A percentile compares a stretch with the other conserved stretches of the same genome.
phyloP scores from a whole-genome alignment of 2,113 vertebrate species.

The Oxyruncus cristatus region DNA sequence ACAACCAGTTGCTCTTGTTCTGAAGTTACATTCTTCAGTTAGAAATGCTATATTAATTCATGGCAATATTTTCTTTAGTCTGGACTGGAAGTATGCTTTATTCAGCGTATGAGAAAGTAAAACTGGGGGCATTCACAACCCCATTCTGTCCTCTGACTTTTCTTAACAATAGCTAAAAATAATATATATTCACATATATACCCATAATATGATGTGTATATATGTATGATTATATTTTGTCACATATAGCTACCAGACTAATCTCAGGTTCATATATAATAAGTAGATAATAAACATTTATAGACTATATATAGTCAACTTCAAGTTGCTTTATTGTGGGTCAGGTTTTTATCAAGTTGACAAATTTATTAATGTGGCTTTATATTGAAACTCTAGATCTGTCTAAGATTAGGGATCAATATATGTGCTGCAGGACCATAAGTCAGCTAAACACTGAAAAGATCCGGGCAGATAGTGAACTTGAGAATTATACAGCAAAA shows the following conservation, averaged over 20 bases:
- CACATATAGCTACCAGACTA: not conserved
- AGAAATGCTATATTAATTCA: not conserved
- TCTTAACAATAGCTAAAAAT: not conserved
- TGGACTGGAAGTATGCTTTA: not conserved
- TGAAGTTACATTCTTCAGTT: not conserved
- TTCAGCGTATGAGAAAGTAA: not conserved
- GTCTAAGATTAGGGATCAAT: not conserved
- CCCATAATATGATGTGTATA: not conserved
- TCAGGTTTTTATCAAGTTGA: not conserved
- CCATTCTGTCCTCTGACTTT: not conserved
- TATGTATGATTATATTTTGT: not conserved
- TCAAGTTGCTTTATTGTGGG: not conserved
- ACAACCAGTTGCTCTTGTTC: not conserved
- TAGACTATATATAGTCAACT: not conserved
- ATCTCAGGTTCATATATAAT: not conserved
- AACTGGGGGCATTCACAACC: not conserved
- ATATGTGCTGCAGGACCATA: not conserved
- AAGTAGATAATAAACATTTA: constrained; percentile 1
- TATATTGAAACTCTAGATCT: not conserved
- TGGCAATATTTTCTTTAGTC: not conserved
- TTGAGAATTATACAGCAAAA: constrained; percentile 33
- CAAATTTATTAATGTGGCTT: not conserved
- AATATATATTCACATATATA: not conserved
- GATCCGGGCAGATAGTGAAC: not conserved
- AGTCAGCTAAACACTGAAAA: not conserved